Conservation (phyloP, 2,888 invertebrate species). For the Heteropelma amictum region DNA sequence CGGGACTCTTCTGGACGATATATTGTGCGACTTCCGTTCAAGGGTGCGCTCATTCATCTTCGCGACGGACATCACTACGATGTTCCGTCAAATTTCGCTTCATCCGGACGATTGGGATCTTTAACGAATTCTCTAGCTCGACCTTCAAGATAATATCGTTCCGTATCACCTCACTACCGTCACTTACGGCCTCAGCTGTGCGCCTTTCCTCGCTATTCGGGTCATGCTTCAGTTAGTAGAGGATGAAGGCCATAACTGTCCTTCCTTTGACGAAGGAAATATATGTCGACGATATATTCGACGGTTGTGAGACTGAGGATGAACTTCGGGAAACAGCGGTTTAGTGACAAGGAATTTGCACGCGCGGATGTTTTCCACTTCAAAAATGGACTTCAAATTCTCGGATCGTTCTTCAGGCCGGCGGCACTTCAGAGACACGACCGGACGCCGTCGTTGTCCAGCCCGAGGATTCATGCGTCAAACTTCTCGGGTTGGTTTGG, state of each 20-base stretch:
- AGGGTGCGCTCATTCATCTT: neutral
- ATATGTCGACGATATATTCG: neutral
- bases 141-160: neutral
- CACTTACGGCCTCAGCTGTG: neutral
- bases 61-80: neutral
- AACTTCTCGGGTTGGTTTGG: constrained; percentile 51
- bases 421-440: neutral
- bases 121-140: constrained; percentile 68
- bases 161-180: neutral
- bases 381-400: constrained; percentile 24
- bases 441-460: neutral
- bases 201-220: neutral
- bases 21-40: neutral
- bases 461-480: constrained; percentile 21
- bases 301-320: neutral
- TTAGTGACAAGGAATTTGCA: constrained; percentile 21
- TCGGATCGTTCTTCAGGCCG: neutral
- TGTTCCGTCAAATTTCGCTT: neutral
- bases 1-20: neutral
- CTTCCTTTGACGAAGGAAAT: constrained; percentile 12
- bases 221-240: constrained; percentile 30
- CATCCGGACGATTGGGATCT: neutral
- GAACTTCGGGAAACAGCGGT: neutral
- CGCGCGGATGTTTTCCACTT: constrained; percentile 46
- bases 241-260: constrained; percentile 21